phyloP scores from a whole-genome alignment of 1,140 invertebrate species.

The Cyclargus thomasi region DNA sequence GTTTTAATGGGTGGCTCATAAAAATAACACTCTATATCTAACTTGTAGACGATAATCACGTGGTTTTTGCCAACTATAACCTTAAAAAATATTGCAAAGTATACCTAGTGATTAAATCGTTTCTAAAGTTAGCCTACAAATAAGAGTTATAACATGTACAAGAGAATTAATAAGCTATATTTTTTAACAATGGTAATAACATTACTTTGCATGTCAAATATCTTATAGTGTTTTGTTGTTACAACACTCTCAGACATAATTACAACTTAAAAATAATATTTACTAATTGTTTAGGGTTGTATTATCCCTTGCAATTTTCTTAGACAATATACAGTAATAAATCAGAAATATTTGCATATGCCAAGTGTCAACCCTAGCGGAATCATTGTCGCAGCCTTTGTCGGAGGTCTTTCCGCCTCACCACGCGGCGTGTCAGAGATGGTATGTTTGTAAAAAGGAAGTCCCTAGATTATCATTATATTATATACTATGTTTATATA shows the following conservation, averaged over 20 bases:
- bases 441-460: conserved; percentile 21
- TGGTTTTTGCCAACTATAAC: too few species aligned
- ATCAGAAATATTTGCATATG: conserved; percentile 23
- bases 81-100: too few species aligned
- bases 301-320: neutral
- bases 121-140: too few species aligned
- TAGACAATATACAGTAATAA: neutral
- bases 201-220: neutral
- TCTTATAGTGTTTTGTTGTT: neutral
- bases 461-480: neutral
- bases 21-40: neutral
- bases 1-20: neutral
- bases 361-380: conserved; percentile 44
- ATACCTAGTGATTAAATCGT: too few species aligned
- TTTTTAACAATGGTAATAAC: too few species aligned
- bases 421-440: conserved; percentile 51
- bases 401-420: conserved; percentile 65
- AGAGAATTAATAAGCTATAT: too few species aligned
- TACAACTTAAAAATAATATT: neutral
- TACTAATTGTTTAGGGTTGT: neutral
- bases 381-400: conserved; percentile 66
- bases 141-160: neutral
- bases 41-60: neutral
- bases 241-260: neutral
- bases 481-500: conserved; percentile 6